phyloP scores from a whole-genome alignment of 2,797 vertebrate genomes.

The Parauchenoglanis punctatus region DNA sequence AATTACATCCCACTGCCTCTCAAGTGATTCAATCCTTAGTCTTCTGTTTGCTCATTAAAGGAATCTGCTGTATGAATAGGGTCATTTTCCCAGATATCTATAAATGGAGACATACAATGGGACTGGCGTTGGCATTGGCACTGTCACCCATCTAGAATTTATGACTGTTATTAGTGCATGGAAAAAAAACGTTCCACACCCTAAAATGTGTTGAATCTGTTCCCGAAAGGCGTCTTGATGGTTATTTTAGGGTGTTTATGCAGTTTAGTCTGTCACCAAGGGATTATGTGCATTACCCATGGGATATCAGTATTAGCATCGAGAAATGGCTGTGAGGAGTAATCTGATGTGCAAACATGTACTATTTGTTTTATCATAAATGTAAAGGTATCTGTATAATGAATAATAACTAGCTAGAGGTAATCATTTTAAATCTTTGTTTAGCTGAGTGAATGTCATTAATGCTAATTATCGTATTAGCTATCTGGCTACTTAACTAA shows the following conservation, averaged over 20 bases:
- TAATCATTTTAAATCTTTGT: not conserved
- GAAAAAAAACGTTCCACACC: not conserved
- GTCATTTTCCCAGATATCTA: not conserved
- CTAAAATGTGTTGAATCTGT: not conserved
- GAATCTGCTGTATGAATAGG: not conserved
- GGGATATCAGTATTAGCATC: not conserved
- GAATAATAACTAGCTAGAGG: not conserved
- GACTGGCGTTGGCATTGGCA: not conserved
- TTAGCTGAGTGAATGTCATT: not conserved
- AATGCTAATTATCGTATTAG: not conserved
- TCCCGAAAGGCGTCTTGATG: not conserved
- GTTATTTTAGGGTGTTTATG: not conserved
- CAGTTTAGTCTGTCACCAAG: not conserved
- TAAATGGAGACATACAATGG: not conserved
- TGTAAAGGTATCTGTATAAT: not conserved
- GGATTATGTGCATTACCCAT: no score
- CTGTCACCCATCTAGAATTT: not conserved
- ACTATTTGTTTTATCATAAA: not conserved
- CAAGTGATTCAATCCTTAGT: not conserved
- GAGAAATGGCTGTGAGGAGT: not conserved
- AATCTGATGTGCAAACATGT: not conserved
- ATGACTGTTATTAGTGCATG: not conserved
- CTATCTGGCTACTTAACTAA: not conserved
- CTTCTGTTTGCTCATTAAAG: not conserved
- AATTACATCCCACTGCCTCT: not conserved